Base-by-base conservation (phyloP, 2,888 invertebrate species). In the Macrostomum cliftonense region DNA sequence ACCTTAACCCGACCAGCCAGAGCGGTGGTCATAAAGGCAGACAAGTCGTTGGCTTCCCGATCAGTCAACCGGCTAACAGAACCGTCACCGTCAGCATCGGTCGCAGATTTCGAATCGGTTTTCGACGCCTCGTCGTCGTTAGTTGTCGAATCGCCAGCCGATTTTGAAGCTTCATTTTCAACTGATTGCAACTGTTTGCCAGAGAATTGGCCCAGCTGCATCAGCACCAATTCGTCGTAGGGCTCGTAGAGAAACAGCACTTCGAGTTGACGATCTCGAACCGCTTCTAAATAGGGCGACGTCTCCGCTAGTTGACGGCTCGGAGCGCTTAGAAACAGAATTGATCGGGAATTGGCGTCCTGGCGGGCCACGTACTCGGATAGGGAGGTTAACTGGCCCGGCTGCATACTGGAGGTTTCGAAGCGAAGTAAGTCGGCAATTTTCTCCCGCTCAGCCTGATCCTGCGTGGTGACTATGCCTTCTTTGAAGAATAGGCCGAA, bases 211-310 rank as follows among this genome's bases (percentile, higher is more conserved):
- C 79, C 78, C 49, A 93, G 71, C 61, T 91, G 88, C 77, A 88
- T 78, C 17, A 95, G 73, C 2, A 91, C 87, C 47, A 95, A 73
- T 70, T 95, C 95, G 68, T 97, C 95, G 60, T 91, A 89, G n/a
- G 85, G 81, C 64, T 95, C 93, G 61, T 85, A 91, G 63, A 91
- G 86, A 72, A 89, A 95, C 13, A 95, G 70, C 0, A 95, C 91
- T 73, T 93, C 88, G 5, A 83, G 77, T 57, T 85, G 79, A 43
- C 46, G 42, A 42, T 50, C 37, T 19, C 38, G 40, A 14, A 95
- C 74, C 12, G 84, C 82, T 72, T 95, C 95, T 61, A 81, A 86
- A 67, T 95, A 95, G 0, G 95, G 93, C 0, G 93, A 93, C 0
- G 81, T 77, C 71, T 89, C 86, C 0, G 95, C 95, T 47, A 95